Conservation (phyloP, 2,113 vertebrate species). For the Philantomba maxwellii region DNA sequence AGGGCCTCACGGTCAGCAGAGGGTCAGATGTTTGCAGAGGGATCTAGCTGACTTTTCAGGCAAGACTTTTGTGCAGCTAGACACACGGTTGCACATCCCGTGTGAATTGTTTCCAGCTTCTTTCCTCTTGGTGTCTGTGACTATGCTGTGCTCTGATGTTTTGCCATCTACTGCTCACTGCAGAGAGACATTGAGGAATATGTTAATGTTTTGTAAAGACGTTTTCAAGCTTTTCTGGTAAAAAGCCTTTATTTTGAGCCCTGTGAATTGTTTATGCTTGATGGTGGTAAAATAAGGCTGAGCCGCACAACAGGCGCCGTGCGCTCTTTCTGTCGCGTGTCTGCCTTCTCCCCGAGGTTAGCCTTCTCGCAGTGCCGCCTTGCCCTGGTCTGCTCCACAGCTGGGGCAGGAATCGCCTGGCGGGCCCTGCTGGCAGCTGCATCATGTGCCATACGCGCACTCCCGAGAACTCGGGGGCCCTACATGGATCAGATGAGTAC, state of each 20-base stretch:
- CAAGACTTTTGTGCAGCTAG: background rate
- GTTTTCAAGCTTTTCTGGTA: conserved; percentile 18
- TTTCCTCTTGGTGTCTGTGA: background rate
- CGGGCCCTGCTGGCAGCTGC: background rate
- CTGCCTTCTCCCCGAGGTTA: background rate
- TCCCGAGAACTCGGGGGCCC: background rate
- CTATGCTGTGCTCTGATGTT: conserved; percentile 18
- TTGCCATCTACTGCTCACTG: background rate
- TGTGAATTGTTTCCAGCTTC: background rate
- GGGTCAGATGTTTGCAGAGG: background rate
- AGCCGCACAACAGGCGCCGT: background rate
- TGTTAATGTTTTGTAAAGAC: conserved; percentile 40
- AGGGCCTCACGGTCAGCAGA: background rate
- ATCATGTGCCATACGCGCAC: background rate
- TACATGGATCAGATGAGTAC: conserved; percentile 33
- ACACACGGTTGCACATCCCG: background rate
- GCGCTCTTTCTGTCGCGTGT: background rate
- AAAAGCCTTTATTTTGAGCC: conserved; percentile 23
- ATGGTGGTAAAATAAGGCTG: conserved; percentile 2
- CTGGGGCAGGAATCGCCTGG: conserved; percentile 33
- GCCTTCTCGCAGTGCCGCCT: background rate
- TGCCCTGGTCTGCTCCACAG: background rate
- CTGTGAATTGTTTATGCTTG: conserved; percentile 7
- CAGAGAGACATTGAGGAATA: background rate
- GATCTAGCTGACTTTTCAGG: background rate